Conservation (phyloP, 2,797 vertebrate genomes). For the Falco novaeseelandiae region DNA sequence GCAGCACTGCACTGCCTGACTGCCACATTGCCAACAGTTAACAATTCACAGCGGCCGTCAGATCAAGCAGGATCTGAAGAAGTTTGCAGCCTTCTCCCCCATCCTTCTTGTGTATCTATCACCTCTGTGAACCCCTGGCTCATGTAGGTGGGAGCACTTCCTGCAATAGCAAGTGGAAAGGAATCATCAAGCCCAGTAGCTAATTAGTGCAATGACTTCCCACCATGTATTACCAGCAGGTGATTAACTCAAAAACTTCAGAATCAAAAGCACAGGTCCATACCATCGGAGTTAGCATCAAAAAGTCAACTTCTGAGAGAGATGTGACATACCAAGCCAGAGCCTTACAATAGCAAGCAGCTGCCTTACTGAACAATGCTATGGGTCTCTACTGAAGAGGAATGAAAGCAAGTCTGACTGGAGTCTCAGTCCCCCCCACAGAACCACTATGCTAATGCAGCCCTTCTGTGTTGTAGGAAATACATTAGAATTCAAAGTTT, state of each 20-base stretch:
- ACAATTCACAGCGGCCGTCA: neutral
- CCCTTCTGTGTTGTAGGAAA: neutral
- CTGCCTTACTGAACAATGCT: constrained; percentile 26
- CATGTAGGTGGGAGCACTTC: neutral
- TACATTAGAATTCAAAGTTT: neutral
- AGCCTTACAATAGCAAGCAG: neutral
- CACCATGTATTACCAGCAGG: neutral
- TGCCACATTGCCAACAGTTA: neutral
- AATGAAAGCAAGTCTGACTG: constrained; percentile 22
- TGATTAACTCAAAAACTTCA: constrained; percentile 9
- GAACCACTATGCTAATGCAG: constrained; percentile 31
- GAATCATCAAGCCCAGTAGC: neutral
- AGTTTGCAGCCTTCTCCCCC: neutral
- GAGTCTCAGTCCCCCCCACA: neutral
- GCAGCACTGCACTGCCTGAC: neutral
- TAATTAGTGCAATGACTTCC: neutral
- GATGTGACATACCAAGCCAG: neutral
- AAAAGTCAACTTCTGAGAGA: neutral
- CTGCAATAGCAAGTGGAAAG: constrained; percentile 43
- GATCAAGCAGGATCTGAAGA: neutral
- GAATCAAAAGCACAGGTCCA: neutral
- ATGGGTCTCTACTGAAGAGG: constrained; percentile 32
- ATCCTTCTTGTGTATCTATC: neutral
- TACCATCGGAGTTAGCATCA: neutral
- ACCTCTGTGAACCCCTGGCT: constrained; percentile 1